Evolutionary conservation across 2,113 vertebrate species (phyloP).

Genomic region (Chrysochloris asiatica): DNA sequence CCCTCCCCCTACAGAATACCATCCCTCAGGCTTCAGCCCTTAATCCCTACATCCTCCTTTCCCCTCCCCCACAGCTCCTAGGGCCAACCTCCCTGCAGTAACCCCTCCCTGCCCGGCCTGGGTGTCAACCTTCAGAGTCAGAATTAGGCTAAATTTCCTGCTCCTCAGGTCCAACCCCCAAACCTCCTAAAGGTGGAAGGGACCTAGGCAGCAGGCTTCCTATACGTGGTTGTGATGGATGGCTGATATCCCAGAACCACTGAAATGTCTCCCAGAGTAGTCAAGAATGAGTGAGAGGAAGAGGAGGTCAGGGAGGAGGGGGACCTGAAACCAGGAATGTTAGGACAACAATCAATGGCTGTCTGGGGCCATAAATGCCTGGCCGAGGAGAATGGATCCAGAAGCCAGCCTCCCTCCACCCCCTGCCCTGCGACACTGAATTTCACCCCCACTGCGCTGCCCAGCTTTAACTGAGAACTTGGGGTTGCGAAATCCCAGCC

Average conservation of each 20-base stretch:
- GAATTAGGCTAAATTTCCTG: slow-evolving; percentile 58
- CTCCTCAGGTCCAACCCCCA: neutral
- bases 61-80: slow-evolving; percentile 76
- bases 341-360: slow-evolving; percentile 82
- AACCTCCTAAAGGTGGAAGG: neutral
- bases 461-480: slow-evolving; percentile 76
- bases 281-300: slow-evolving; percentile 10
- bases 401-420: slow-evolving; percentile 59
- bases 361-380: slow-evolving; percentile 83
- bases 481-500: slow-evolving; percentile 60
- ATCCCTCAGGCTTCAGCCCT: slow-evolving; percentile 77
- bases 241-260: neutral
- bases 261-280: neutral
- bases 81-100: slow-evolving; percentile 71
- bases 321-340: slow-evolving; percentile 76
- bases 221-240: neutral
- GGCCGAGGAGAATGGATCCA: slow-evolving; percentile 59
- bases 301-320: neutral
- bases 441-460: slow-evolving; percentile 69
- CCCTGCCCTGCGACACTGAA: slow-evolving; percentile 71
- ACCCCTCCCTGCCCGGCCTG: slow-evolving; percentile 76
- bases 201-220: neutral
- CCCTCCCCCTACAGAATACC: slow-evolving; percentile 77
- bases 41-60: slow-evolving; percentile 80
- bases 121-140: slow-evolving; percentile 64